A percentile compares a stretch with the other conserved stretches of the same genome.
These are phyloP conservation scores for Theonella swinhoei DNA, from an alignment of 37 sponge, comb jelly and placozoan species.

Conservation along the genomic window DNA sequence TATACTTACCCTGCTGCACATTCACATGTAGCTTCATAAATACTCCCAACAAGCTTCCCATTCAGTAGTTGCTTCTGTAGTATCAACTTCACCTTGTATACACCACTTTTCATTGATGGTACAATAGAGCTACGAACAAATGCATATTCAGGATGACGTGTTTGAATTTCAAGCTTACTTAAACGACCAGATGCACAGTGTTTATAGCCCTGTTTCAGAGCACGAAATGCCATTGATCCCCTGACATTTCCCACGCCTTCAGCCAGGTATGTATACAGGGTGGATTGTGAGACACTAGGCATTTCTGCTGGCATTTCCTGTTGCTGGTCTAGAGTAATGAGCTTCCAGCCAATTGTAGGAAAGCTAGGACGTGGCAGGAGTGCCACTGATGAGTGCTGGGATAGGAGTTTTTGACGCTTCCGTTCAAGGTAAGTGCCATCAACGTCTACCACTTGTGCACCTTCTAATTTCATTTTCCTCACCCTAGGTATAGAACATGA, in stretches of 20 bases:
- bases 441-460: background rate
- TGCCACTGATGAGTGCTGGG: background rate
- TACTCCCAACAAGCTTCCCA: background rate
- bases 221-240: constrained; percentile 21
- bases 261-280: constrained; percentile 32
- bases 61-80: background rate
- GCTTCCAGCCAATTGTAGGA: background rate
- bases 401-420: background rate
- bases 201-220: constrained; percentile 16
- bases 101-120: constrained; percentile 11
- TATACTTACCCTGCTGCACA: constrained; percentile 44
- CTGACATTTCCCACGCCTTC: background rate
- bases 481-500: background rate
- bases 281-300: background rate
- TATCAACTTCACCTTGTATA: background rate
- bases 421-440: constrained; percentile 1
- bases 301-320: no score
- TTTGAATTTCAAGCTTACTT: background rate
- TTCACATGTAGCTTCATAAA: constrained; percentile 3
- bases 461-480: background rate
- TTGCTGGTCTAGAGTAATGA: no score
- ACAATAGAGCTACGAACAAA: constrained; percentile 7
- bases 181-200: constrained; percentile 46
- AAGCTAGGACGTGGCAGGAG: background rate
- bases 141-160: constrained; percentile 12